phyloP scores from a whole-genome alignment of 2,113 vertebrate genomes.

The Zosterops japonicus region DNA sequence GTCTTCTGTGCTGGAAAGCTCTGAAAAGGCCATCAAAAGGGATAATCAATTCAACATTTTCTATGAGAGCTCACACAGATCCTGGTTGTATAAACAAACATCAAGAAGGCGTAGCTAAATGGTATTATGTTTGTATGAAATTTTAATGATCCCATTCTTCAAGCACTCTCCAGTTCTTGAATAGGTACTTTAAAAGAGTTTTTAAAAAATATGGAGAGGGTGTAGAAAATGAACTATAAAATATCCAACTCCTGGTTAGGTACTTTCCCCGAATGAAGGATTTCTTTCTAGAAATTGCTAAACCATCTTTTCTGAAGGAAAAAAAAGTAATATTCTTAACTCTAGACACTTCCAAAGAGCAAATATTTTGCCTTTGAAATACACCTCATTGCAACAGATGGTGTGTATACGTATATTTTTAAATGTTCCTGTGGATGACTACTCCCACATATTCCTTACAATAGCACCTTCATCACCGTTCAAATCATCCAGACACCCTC shows the following conservation, averaged over 20 bases:
- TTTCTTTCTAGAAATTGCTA: constrained; percentile 35
- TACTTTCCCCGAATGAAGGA: background rate
- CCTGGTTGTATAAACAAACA: constrained; percentile 5
- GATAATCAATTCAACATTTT: background rate
- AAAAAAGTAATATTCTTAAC: background rate
- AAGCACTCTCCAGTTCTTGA: background rate
- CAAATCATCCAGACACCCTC: constrained; percentile 28
- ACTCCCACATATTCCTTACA: constrained; percentile 56
- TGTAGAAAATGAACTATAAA: background rate
- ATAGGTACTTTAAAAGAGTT: background rate
- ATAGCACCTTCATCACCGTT: constrained; percentile 49
- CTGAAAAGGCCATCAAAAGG: background rate
- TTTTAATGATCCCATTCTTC: constrained; percentile 7
- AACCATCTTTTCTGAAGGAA: background rate
- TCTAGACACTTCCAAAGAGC: constrained; percentile 10
- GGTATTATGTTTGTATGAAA: background rate
- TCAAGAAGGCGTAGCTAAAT: background rate
- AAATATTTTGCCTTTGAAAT: constrained; percentile 63
- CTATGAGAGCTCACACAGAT: background rate
- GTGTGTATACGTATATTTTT: constrained; percentile 46
- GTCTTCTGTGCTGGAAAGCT: background rate
- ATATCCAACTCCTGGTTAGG: background rate
- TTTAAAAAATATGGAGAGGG: background rate
- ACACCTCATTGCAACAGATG: constrained; percentile 65
- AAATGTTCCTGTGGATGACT: constrained; percentile 59